These are phyloP conservation scores for Mythimna loreyi DNA, from an alignment of 2,888 invertebrate genomes.

Conservation along the genomic window DNA sequence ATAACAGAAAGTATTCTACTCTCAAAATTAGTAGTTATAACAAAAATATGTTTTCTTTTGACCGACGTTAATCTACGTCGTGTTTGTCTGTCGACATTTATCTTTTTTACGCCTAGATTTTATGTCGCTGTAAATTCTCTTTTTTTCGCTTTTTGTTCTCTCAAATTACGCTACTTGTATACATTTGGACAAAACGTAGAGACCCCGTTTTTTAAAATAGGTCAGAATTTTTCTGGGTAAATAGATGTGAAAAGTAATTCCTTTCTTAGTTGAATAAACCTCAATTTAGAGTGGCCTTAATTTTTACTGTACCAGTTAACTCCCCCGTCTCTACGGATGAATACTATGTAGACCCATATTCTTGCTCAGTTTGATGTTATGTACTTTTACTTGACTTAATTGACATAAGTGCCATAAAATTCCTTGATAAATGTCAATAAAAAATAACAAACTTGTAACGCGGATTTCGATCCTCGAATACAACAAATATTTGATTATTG, in stretches of 20 bases:
- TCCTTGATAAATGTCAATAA: not conserved
- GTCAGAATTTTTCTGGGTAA: conserved; percentile 44
- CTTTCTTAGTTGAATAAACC: conserved; percentile 23
- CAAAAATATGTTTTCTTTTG: conserved; percentile 42
- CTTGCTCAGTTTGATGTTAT: not conserved
- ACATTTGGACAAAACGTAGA: conserved; percentile 49
- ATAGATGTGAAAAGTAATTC: conserved; percentile 28
- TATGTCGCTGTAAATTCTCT: conserved; percentile 27
- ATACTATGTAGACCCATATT: not conserved
- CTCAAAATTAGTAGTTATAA: conserved; percentile 8
- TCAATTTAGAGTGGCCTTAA: conserved; percentile 8
- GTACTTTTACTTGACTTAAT: not conserved
- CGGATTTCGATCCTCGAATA: too few relatives aligned
- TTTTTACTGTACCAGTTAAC: not conserved
- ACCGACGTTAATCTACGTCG: conserved; percentile 37
- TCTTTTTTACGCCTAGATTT: conserved; percentile 37
- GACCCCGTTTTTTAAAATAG: conserved; percentile 40
- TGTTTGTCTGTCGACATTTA: conserved; percentile 33
- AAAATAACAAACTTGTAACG: not conserved
- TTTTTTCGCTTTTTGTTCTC: conserved; percentile 31
- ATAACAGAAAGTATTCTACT: conserved; percentile 8
- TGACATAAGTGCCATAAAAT: not conserved
- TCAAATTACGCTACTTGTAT: conserved; percentile 48
- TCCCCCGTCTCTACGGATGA: not conserved
- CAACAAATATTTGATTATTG: too few relatives aligned